Evolutionary conservation across 1,140 invertebrate species (phyloP), one percentile per base, ranked within the genome.

Genomic region (Augochlora pura): DNA sequence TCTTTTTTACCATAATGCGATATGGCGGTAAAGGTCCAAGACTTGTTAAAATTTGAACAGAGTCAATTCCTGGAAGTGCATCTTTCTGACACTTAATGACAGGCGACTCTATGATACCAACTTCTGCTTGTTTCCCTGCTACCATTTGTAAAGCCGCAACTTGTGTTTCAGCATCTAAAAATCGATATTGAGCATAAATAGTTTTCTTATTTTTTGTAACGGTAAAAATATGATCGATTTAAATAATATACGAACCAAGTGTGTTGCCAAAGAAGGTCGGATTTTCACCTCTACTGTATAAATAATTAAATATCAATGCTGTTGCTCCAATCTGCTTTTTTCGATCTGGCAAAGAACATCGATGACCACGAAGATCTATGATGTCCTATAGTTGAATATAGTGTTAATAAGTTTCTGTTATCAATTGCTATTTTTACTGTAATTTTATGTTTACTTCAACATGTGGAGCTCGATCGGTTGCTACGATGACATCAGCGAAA

Each of bases 11-110:
- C 67, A 95, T 90, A 54, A 94, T 93, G 2, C 93, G 92, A 78
- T 94, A 94, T 0, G 94, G 93, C 10, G 94, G 93, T 16, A 95
- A 77, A 42, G 94, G 94, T 23, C 94, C 94, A 70, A 94, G 87
- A 32, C 94, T 94, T 6, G 86, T 88, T 42, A 95, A 84, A 18
- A 94, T 88, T n/a, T 88, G 74, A 38, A 95, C 81, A 16, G 93
- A 91, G 23, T 93, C 87, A 5, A 91, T 82, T 52, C 93, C 92
- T 32, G 93, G 91, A 70, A 94, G 80, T 46, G 85, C 85, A 25
- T 91, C 87, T 49, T 93, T 87, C 54, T 93, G 92, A 39, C 89
- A 92, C 49, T 85, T 86, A 46, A 95, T 88, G 5, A 93, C 91
- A 18, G 93, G 93, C 0, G 94, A 92, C 88, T 94, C 94, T 2